Evolutionary conservation across 2,888 invertebrate species (phyloP), one percentile per base, ranked within the genome.

Genomic region (Disparrhopalites patrizii): DNA sequence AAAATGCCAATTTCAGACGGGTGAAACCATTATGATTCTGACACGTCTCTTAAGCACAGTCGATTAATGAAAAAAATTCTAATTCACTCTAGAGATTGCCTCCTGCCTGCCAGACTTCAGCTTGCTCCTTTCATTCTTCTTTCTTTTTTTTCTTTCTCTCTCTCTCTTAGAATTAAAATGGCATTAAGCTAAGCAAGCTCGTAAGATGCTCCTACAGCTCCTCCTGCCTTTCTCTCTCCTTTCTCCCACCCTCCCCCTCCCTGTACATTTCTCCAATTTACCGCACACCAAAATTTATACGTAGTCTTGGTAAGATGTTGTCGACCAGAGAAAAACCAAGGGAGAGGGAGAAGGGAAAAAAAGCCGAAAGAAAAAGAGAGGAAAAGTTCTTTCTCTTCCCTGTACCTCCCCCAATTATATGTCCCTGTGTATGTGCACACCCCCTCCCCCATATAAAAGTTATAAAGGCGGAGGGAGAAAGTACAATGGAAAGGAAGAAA

Each of bases 11-110:
- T 61, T 61, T 61, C 61, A 61, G 61, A 36, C 61, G 51, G 50
- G 61, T 51, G 51, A 65, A 60, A 65, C 65, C 60, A 65, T 65
- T 55, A 66, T 62, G 66, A 61, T 50, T 62, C 66, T 66, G 66
- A 66, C 66, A 66, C 66, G 66, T 62, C 66, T 61, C 51, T 61
- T 66, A 66, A 66, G 62, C 50, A 62, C 61, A 61, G 66, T 56
- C 61, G 66, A 66, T 66, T 66, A 66, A 66, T 66, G 66, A 66
- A 66, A 66, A 63, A 66, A 66, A 61, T 61, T 66, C 66, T 66
- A 66, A 66, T 66, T 66, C 62, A 51, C 57, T 61, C 66, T 27
- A 58, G 58, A 58, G 58, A 58, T 58, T 58, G 58, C 58, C 43
- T 43, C 43, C 58, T 58, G 43, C 58, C n/a, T 27, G 43, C 58